Conservation (phyloP, 2,113 vertebrate species). For the Semnopithecus entellus region DNA sequence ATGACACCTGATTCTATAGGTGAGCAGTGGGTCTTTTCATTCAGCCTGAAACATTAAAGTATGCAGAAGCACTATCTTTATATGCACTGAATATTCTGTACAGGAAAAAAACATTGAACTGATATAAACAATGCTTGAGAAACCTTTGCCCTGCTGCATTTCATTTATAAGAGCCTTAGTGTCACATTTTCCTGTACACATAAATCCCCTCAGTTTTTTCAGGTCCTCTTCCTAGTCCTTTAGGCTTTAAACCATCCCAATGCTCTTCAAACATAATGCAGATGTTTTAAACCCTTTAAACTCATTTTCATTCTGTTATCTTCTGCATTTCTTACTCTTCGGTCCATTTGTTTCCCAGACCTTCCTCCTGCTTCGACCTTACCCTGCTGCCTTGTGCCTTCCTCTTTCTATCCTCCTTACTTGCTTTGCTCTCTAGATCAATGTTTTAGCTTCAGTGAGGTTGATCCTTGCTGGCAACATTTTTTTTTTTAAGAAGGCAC, state of each 20-base stretch:
- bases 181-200: neutral
- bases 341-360: neutral
- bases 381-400: neutral
- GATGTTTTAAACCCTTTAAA: neutral
- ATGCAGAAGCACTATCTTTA: neutral
- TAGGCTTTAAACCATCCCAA: neutral
- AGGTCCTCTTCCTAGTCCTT: neutral
- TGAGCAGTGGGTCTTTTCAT: constrained; percentile 51
- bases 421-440: neutral
- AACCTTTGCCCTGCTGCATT: neutral
- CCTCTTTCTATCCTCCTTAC: neutral
- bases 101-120: neutral
- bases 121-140: neutral
- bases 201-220: neutral
- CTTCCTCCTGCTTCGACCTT: neutral
- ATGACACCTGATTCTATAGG: constrained; percentile 91
- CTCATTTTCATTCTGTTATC: neutral
- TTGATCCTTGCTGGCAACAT: neutral
- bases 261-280: neutral
- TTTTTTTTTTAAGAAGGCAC: neutral
- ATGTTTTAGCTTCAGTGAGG: neutral
- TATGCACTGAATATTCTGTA: neutral
- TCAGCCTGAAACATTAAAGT: neutral
- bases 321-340: neutral
- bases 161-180: neutral